Evolutionary conservation across 2,113 vertebrate genomes (phyloP).

Genomic region (Zingel zingel): DNA sequence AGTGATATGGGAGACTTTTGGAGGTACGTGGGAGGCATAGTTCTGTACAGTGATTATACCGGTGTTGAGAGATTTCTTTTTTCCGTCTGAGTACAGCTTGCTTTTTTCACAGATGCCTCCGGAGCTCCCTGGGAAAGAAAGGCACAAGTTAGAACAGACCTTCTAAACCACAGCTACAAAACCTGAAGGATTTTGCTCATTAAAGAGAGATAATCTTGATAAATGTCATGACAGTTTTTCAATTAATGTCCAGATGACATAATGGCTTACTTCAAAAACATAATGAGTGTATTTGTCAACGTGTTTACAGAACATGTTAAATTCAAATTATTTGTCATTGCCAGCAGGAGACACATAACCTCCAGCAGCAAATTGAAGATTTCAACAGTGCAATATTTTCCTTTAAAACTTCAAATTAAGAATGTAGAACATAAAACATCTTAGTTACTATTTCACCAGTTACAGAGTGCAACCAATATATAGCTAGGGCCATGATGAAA

Average conservation of each 20-base stretch:
- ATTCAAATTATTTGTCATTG: neutral
- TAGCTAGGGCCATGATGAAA: neutral
- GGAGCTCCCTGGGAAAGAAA: constrained; percentile 90
- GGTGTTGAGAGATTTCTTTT: constrained; percentile 99
- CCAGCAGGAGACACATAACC: neutral
- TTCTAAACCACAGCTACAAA: constrained; percentile 13
- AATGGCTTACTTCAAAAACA: constrained; percentile 5
- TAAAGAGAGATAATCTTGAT: constrained; percentile 7
- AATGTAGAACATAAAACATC: neutral
- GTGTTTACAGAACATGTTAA: neutral
- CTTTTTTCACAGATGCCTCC: constrained; percentile 99
- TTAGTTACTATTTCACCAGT: neutral
- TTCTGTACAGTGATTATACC: constrained; percentile 99
- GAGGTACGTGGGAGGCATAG: constrained; percentile 97
- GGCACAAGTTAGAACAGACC: constrained; percentile 22
- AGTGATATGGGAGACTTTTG: constrained; percentile 99
- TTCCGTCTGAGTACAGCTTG: constrained; percentile 97
- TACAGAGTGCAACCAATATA: neutral
- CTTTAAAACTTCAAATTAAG: constrained; percentile 2
- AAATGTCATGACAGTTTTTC: neutral
- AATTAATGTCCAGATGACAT: neutral
- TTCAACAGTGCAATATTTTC: constrained; percentile 10
- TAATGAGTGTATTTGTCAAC: neutral
- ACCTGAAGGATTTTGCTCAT: neutral
- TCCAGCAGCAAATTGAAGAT: neutral